These are phyloP conservation scores for Thelaira solivaga DNA, from an alignment of 2,888 invertebrate genomes.

Conservation along the genomic window DNA sequence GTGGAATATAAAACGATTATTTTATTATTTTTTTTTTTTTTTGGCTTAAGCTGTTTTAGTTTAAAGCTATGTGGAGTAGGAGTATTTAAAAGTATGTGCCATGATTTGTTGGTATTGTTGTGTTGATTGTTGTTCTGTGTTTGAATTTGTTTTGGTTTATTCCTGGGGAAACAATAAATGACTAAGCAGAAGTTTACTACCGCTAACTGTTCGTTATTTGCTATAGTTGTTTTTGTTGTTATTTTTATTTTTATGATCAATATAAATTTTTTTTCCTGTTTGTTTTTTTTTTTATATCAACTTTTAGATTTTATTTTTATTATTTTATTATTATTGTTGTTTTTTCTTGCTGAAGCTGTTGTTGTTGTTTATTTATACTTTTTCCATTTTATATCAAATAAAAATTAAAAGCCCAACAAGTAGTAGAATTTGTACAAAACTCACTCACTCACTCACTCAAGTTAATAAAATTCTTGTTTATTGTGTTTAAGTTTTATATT, in stretches of 20 bases:
- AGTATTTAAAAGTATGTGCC: neutral
- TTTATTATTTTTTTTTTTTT: no score
- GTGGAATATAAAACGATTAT: constrained; percentile 41
- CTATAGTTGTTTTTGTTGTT: constrained; percentile 3
- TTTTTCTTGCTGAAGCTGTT: constrained; percentile 10
- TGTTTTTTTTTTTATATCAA: constrained; percentile 16
- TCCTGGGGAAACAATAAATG: neutral
- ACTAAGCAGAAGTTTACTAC: neutral
- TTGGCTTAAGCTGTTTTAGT: neutral
- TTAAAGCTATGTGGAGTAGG: neutral
- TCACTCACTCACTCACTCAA: constrained; percentile 50
- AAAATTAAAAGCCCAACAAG: constrained; percentile 13
- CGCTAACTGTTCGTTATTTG: constrained; percentile 4
- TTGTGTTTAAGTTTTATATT: constrained; percentile 44
- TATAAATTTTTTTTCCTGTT: constrained; percentile 4
- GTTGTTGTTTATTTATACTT: neutral
- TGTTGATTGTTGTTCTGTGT: neutral
- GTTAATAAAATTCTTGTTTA: constrained; percentile 54
- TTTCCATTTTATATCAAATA: constrained; percentile 4
- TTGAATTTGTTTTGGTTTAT: neutral
- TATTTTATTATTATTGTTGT: constrained; percentile 41
- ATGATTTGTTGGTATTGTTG: neutral
- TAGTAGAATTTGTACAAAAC: constrained; percentile 1
- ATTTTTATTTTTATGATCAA: constrained; percentile 34
- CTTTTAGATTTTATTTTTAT: neutral